Evolutionary conservation across 2,797 vertebrate genomes (phyloP).

Genomic region (Rhinoraja longicauda): DNA sequence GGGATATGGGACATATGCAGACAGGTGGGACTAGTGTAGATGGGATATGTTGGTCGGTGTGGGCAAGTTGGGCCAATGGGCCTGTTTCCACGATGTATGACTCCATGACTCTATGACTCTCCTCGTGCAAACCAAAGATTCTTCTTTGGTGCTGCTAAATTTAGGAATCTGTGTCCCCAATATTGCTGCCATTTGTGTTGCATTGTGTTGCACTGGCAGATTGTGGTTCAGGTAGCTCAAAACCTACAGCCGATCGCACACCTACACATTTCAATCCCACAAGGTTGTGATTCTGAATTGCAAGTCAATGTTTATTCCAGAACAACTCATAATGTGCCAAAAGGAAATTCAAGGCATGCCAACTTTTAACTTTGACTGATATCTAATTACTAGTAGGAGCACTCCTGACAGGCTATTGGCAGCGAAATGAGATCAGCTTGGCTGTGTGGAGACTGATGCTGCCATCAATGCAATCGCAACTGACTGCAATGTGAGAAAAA

Average conservation of each 20-base stretch:
- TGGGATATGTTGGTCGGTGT: too few relatives aligned
- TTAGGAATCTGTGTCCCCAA: background rate
- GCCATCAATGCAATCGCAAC: conserved; percentile 17
- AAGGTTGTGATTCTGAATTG: conserved; percentile 17
- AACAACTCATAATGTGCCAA: conserved; percentile 35
- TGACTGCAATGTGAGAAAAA: background rate
- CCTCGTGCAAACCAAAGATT: too few relatives aligned
- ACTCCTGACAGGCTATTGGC: conserved; percentile 33
- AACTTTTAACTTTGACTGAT: conserved; percentile 37
- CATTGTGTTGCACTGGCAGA: background rate
- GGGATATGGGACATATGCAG: too few relatives aligned
- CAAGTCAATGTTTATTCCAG: conserved; percentile 37
- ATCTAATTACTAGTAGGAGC: conserved; percentile 30
- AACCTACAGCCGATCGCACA: background rate
- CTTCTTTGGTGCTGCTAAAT: background rate
- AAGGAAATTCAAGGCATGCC: conserved; percentile 5
- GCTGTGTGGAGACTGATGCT: conserved; percentile 28
- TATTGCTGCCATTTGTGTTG: background rate
- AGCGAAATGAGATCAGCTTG: conserved; percentile 16
- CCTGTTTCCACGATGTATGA: too few relatives aligned
- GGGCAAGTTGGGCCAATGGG: too few relatives aligned
- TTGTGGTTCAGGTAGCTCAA: background rate
- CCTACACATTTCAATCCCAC: conserved; percentile 20
- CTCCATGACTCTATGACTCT: background rate
- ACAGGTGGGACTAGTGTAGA: too few relatives aligned